Evolutionary conservation across 2,888 invertebrate genomes (phyloP), one percentile per base, ranked within the genome.

Genomic region (Lagria hirta): DNA sequence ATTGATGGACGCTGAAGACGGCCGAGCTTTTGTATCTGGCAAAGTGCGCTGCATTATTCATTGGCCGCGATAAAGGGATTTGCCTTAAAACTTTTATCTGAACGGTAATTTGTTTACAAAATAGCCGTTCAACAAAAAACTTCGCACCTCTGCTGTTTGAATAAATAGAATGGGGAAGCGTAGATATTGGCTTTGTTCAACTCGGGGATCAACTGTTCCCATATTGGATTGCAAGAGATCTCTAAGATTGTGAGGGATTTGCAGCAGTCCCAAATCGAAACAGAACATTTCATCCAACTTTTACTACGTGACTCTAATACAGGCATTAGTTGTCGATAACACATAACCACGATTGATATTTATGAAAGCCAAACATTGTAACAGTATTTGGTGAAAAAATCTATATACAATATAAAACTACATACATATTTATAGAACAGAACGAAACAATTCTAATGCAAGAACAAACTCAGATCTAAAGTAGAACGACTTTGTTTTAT

Each of bases 241-340:
- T 67, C 62, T 57, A 68, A 70, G 71, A 71, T 71, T 70, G 70
- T 68, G 67, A 67, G 68, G 71, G 70, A 70, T 71, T 71, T 70
- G 68, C 67, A 62, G 56, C 60, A 57, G 67, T 68, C 70, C 69
- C 71, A 68, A 69, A 70, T 69, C 69, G 69, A 71, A 70, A 68
- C 69, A 66, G 68, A 68, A 65, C 68, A 67, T 68, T 68, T 66
- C 68, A 66, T 67, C 65, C 65, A 66, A 69, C 65, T 69, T 70
- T 69, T 67, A 65, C 62, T 69, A 70, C 70, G 70, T 70, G 70
- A 69, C 69, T 64, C 55, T 61, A 70, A 69, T 70, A 65, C 66
- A 58, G 51, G 62, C 64, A 64, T 65, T 65, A 64, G 63, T 62
- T 57, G 60, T 51, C 63, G 61, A 64, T 65, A 50, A 58, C 66